Evolutionary conservation across 2,797 vertebrate genomes (phyloP).

Genomic region (Poeciliopsis presidionis): DNA sequence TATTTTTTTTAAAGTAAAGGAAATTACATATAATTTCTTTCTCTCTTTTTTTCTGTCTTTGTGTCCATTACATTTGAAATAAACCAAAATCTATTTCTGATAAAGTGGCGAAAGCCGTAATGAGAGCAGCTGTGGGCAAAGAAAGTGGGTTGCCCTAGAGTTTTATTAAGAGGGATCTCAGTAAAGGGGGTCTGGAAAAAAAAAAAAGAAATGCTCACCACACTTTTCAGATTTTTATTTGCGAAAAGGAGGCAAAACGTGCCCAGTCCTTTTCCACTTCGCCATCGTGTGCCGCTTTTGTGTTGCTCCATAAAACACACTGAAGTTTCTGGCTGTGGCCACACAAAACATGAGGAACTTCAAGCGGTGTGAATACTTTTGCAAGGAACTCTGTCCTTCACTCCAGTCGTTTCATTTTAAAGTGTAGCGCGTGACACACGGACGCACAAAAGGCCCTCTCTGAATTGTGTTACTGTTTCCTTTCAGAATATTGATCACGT

Average conservation of each 20-base stretch:
- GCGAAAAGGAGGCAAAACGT: background rate
- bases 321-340: background rate
- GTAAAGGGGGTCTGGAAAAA: background rate
- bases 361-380: background rate
- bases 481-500: constrained; percentile 61
- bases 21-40: too few species aligned
- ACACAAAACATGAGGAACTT: background rate
- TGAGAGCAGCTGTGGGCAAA: background rate
- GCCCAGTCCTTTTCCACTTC: background rate
- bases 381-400: background rate
- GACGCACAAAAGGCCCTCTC: background rate
- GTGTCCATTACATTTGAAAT: too few species aligned
- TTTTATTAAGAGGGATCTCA: background rate
- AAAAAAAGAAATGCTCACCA: background rate
- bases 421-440: background rate
- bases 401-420: background rate
- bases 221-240: background rate
- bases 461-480: background rate
- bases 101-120: too few species aligned
- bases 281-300: background rate
- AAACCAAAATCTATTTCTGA: too few species aligned
- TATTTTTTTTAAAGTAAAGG: too few species aligned
- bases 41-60: too few species aligned
- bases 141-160: background rate
- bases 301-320: background rate